These are phyloP conservation scores for Cuculus canorus DNA, from an alignment of 2,797 vertebrate species.

Conservation along the genomic window DNA sequence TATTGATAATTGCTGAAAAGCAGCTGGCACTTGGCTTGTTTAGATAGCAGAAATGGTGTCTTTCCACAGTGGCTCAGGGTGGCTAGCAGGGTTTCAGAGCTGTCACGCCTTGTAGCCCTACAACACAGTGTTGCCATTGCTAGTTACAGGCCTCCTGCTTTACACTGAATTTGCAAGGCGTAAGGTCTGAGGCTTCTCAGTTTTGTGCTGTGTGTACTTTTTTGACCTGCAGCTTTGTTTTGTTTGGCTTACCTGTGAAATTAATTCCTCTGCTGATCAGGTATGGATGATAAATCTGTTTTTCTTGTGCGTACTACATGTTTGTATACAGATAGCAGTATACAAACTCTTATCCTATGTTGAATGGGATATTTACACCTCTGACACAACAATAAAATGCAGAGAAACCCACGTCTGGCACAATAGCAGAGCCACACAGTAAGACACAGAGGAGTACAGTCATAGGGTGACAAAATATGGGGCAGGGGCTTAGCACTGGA, in stretches of 20 bases:
- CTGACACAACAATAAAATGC: not conserved
- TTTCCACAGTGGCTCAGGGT: not conserved
- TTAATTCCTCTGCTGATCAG: not conserved
- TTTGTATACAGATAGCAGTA: not conserved
- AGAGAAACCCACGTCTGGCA: not conserved
- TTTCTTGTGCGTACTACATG: not conserved
- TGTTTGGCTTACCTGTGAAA: not conserved
- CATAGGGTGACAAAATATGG: not conserved
- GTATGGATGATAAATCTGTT: not conserved
- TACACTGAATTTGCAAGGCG: not conserved
- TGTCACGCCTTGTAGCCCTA: not conserved
- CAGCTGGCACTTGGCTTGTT: not conserved
- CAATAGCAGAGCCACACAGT: not conserved
- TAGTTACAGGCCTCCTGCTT: not conserved
- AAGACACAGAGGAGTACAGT: not conserved
- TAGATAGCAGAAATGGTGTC: not conserved
- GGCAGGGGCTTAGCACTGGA: not conserved
- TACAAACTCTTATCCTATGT: accelerated
- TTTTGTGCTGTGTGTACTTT: not conserved
- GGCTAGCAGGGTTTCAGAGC: not conserved
- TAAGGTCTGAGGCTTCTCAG: not conserved
- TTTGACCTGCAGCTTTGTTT: not conserved
- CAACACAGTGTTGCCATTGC: not conserved
- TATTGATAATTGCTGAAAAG: not conserved
- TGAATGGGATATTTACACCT: not conserved